Percentiles rank a stretch among this genome's conserved stretches.
Evolutionary conservation across 2,888 invertebrate genomes (phyloP).

Genomic region (Mimachlamys varia): DNA sequence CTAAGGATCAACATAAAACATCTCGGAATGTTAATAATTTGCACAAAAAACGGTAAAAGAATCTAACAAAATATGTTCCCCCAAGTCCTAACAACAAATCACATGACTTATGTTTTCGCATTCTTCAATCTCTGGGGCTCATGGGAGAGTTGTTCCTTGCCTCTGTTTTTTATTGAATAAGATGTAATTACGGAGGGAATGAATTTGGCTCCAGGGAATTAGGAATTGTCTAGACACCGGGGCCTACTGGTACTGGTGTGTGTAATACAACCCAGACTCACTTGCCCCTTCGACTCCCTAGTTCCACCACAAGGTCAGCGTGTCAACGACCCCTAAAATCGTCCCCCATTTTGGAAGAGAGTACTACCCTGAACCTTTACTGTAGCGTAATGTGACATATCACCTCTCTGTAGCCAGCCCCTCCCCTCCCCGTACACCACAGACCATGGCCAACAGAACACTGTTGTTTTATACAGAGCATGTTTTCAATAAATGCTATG

Average conservation of each 20-base stretch:
- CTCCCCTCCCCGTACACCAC: neutral
- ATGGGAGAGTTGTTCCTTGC: constrained; percentile 20
- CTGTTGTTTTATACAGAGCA: neutral
- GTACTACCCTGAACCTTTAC: neutral
- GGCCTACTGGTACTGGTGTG: neutral
- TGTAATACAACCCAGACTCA: neutral
- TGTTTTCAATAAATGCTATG: constrained; percentile 14
- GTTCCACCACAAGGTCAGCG: neutral
- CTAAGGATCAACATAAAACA: constrained; percentile 25
- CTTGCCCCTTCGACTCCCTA: neutral
- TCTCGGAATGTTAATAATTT: constrained; percentile 30
- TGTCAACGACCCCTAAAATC: constrained; percentile 25
- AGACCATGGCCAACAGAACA: neutral
- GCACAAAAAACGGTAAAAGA: neutral
- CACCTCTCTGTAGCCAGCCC: neutral
- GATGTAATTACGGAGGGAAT: constrained; percentile 36
- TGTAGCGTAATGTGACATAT: neutral
- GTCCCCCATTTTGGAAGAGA: neutral
- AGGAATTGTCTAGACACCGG: constrained; percentile 31
- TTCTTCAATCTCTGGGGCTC: neutral
- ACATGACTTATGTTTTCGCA: constrained; percentile 26
- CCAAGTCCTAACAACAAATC: neutral
- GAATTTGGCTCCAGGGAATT: constrained; percentile 40
- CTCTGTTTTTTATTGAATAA: constrained; percentile 37
- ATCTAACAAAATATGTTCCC: neutral